Evolutionary conservation across 2,113 vertebrate genomes (phyloP), one percentile per base, ranked within the genome.

Genomic region (Sinocyclocheilus rhinocerous): DNA sequence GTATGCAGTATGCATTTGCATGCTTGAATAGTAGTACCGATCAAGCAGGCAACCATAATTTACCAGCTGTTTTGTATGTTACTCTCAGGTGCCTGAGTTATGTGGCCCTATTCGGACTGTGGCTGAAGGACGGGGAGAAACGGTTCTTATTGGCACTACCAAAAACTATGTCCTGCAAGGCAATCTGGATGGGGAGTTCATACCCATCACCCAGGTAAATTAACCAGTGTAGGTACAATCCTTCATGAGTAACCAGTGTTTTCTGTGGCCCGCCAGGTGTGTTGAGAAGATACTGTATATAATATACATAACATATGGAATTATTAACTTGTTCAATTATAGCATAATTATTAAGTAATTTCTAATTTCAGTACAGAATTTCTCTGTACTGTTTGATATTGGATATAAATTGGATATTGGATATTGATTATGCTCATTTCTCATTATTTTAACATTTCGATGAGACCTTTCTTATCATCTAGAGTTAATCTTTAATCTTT

Each of bases 91-190:
- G 89, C 97, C 97, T 9, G 98, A 99, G 85, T 91, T 96, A 85
- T 99, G 96, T 88, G 98, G 98, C 15, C 98, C 98, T 0, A 95
- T 99, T 88, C 94, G 98, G 88, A 99, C 98, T 15, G 95, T 99
- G 81, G 96, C 98, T 6, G 98, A 99, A 85, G 97, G 98, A 67
- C 95, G 96, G 90, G 97, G 97, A 0, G 96, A 98, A 0, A 92
- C 94, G 11, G 95, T 99, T 77, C 94, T 99, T 85, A 97, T 99
- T 70, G 98, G 98, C 81, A 99, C 98, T 6, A 99, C 98, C 3
- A 96, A 97, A 92, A 97, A 99, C 91, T 98, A 96, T 0, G 96
- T 99, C 57, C 92, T 99, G 4, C 97, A 97, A 85, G 97, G 98
- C 65, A 97, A 95, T 0, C 93, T 99, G 61, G 94, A 96, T 0